Evolutionary conservation across 1,140 invertebrate species (phyloP).

Genomic region (Orussus abietinus): DNA sequence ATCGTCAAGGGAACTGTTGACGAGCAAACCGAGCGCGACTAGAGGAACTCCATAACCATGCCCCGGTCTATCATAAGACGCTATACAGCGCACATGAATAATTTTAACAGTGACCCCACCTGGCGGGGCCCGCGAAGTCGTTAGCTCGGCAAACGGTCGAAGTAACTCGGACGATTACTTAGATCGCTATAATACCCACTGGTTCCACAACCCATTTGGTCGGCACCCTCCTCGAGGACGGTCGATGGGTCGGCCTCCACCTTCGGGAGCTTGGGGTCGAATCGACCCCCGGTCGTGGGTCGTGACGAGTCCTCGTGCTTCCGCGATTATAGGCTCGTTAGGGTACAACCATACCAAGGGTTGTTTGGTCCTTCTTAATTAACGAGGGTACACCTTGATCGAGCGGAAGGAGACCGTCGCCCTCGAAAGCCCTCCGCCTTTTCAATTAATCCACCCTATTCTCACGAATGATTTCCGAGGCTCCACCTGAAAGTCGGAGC

Average conservation of each 20-base stretch:
- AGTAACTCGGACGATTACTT: slow-evolving; percentile 30
- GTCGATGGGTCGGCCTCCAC: neutral
- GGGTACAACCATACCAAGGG: no score
- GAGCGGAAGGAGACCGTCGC: no score
- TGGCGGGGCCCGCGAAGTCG: slow-evolving; percentile 36
- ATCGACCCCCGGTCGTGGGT: slow-evolving; percentile 10
- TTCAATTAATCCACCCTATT: neutral
- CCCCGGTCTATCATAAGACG: slow-evolving; percentile 9
- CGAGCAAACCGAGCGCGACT: slow-evolving; percentile 8
- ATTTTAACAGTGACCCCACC: slow-evolving; percentile 41
- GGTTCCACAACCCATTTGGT: slow-evolving; percentile 37
- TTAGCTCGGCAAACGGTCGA: slow-evolving; percentile 39
- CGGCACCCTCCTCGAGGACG: slow-evolving; percentile 21
- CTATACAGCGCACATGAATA: slow-evolving; percentile 21
- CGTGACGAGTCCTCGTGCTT: slow-evolving; percentile 23
- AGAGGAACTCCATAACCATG: slow-evolving; percentile 23
- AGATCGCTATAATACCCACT: slow-evolving; percentile 31
- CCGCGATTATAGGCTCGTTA: slow-evolving; percentile 37
- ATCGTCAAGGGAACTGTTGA: slow-evolving; percentile 12
- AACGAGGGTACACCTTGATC: slow-evolving; percentile 8
- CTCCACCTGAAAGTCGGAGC: slow-evolving; percentile 21
- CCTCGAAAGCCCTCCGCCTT: no score
- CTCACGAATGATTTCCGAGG: neutral
- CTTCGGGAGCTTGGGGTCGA: neutral
- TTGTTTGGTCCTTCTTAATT: slow-evolving; percentile 29